Base-by-base conservation (phyloP, 2,888 invertebrate species). In the Unio pictorum region DNA sequence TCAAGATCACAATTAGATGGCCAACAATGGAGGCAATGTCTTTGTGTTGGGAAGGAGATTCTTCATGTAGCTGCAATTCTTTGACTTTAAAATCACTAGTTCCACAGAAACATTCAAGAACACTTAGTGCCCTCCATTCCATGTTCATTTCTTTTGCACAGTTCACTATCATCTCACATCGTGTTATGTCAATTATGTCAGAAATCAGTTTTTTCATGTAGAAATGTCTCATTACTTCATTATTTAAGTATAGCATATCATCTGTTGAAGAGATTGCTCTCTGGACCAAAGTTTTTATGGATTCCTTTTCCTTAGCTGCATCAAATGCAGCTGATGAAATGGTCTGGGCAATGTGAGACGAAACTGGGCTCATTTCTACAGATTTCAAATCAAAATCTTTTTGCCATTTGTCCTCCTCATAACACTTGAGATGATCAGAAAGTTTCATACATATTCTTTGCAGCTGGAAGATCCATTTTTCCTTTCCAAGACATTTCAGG, bases 21-120 rank as follows among this genome's bases (percentile, higher is more conserved):
- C 70, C 68, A 6, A 69, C 64, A 15, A 72, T 54, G 30, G 68
- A 56, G 6, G 65, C 45, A 54, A 66, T 66, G 11, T 70, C 54
- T 20, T 64, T 59, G 61, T 70, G 63, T 28, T 20, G 58, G 8
- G 45, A 66, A 59, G 58, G 28, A 26, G 69, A 61, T 28, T 66
- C 66, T 56, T 69, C 69, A 34, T 45, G 55, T n/a, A 64, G 55
- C 56, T 62, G 57, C 23, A 75, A 66, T 8, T 55, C 4, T 28
- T n/a, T 55, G 20, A 64, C 54, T 17, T 45, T 18, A 62, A 75
- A 72, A 66, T 72, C 68, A 28, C 64, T 30, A n/a, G 45, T 69
- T 15, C 75, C 72, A 26, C 68, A 45, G 11, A 72, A 28, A 61
- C 70, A 70, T 58, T 66, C 26, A 17, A 75, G 30, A 54, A 72